These are phyloP conservation scores for Caerostris extrusa DNA, from an alignment of 1,140 invertebrate species.

Conservation along the genomic window DNA sequence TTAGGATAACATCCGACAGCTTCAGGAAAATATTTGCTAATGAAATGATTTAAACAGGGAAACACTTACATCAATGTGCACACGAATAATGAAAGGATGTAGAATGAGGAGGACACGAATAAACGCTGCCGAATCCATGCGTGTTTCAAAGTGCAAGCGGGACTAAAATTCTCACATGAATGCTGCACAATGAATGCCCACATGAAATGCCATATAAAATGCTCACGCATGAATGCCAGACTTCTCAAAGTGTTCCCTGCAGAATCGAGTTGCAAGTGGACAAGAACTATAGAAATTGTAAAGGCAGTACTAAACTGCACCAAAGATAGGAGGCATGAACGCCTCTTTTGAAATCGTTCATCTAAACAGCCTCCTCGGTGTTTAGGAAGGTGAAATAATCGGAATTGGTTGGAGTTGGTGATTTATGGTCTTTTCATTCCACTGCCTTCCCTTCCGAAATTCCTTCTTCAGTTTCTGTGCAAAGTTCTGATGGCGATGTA, in stretches of 20 bases:
- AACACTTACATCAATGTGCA: no score
- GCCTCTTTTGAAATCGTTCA: conserved; percentile 21
- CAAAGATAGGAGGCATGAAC: neutral
- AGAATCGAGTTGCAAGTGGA: neutral
- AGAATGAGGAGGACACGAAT: neutral
- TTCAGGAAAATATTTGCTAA: no score
- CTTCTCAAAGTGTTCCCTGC: neutral
- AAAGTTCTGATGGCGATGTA: neutral
- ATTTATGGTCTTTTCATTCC: conserved; percentile 1
- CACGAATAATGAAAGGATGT: no score
- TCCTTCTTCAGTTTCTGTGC: neutral
- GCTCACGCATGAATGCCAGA: conserved; percentile 20
- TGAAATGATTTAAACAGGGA: no score
- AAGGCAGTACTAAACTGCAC: neutral
- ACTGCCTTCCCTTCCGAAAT: conserved; percentile 7
- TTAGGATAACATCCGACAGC: no score
- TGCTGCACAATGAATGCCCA: no score
- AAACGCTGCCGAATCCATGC: neutral
- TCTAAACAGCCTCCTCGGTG: conserved; percentile 60
- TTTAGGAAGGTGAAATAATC: conserved; percentile 56
- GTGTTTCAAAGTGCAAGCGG: neutral
- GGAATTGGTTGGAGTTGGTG: conserved; percentile 21
- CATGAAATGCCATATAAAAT: no score
- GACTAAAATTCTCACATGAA: neutral
- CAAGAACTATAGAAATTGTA: neutral